Base-by-base conservation (phyloP, 2,888 invertebrate genomes). In the Branchipolynoe longqiensis region DNA sequence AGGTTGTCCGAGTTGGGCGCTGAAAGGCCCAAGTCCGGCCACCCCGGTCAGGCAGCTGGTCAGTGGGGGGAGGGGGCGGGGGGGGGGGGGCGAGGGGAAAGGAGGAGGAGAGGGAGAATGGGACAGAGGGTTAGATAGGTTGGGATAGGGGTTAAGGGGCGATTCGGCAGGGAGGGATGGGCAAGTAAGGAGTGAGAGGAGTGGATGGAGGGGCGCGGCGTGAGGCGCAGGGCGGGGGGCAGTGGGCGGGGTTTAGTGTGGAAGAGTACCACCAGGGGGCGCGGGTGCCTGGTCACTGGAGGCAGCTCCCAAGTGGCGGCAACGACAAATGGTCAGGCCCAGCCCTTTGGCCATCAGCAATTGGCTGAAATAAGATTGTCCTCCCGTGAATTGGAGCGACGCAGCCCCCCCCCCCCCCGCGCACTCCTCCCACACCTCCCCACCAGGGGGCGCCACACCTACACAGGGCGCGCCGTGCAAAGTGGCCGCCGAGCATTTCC, bases 321-420 rank as follows among this genome's bases (percentile, higher is more conserved):
- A n/a, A 33, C 48, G 78, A 78, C 78, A 78, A 78, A 78, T 78
- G 78, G 78, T 41, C 78, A 78, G 31, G 28, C 31, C 78, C 54
- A 28, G 54, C 78, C 78, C 78, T 78, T 78, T 54, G 78, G 78
- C 78, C 78, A 78, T 78, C 78, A 33, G 48, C 78, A 78, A 78
- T 78, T 78, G 78, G 78, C 78, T 48, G 33, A 78, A 78, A 78
- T 78, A 78, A 78, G 78, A 78, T 78, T 78, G 48, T 78, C 48
- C 48, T 41, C 54, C n/a, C 48, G 78, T 78, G 78, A 78, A 78
- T 78, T 78, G 78, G 78, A 41, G 78, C 78, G 78, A 31, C 78
- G 73, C 36, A 38, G 38, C n/a, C 64, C 64, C 73, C 73, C 33
- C 73, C 41, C 48, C 78, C 78, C 28, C 12, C 78, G 25, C 18